phyloP scores from a whole-genome alignment of 2,888 invertebrate genomes.

The Priapulus caudatus region DNA sequence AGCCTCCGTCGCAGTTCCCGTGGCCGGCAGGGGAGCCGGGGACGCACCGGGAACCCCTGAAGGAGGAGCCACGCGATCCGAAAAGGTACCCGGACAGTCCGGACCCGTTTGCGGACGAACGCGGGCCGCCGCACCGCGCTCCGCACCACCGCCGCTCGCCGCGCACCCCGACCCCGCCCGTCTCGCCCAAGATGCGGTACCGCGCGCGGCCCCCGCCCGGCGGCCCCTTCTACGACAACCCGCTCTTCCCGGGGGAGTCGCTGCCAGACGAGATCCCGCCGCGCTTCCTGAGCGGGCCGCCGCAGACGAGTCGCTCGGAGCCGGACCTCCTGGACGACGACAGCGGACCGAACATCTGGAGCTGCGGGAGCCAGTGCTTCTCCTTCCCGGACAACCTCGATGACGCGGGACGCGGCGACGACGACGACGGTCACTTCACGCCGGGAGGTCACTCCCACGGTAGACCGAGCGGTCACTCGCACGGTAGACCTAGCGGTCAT shows the following conservation, averaged over 20 bases:
- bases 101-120: not conserved
- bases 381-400: not conserved
- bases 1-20: no score
- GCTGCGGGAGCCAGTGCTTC: not conserved
- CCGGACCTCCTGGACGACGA: not conserved
- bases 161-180: not conserved
- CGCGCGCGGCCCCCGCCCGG: not conserved
- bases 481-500: no score
- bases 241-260: not conserved
- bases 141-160: not conserved
- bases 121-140: not conserved
- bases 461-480: no score
- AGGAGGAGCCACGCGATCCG: not conserved
- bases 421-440: no score
- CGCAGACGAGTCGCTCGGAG: not conserved
- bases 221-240: not conserved
- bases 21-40: no score
- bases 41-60: no score
- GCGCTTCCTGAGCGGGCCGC: not conserved
- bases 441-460: no score
- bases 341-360: not conserved
- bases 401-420: not conserved
- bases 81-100: constrained; percentile 3
- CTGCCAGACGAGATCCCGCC: not conserved
- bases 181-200: not conserved